Percentiles rank a stretch among this genome's conserved stretches.
Conservation (phyloP, 2,888 invertebrate species). For the Cantharis lateralis region DNA sequence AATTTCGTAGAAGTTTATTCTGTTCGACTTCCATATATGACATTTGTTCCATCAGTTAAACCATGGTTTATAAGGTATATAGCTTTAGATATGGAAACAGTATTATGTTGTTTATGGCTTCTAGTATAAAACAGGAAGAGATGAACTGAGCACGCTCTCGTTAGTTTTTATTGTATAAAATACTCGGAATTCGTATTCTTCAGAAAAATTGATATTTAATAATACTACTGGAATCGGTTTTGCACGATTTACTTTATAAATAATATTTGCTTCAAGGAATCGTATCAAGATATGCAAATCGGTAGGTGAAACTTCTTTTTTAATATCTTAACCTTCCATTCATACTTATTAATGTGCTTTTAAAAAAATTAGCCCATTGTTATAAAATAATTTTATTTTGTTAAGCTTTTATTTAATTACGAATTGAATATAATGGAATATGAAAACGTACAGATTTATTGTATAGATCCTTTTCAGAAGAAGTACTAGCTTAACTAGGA, state of each 20-base stretch:
- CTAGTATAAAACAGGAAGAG: conserved; percentile 35
- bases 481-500: conserved; percentile 31
- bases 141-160: conserved; percentile 47
- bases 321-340: background rate
- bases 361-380: background rate
- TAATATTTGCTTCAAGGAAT: background rate
- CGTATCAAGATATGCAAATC: background rate
- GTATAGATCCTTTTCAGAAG: background rate
- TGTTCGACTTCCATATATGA: conserved; percentile 32
- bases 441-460: background rate
- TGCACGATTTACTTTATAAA: conserved; percentile 26
- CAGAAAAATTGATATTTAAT: conserved; percentile 25
- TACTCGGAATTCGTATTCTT: conserved; percentile 40
- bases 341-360: background rate
- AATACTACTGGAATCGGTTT: conserved; percentile 22
- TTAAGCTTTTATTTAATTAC: background rate
- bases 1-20: conserved; percentile 28
- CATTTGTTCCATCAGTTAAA: conserved; percentile 33
- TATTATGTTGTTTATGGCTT: conserved; percentile 33
- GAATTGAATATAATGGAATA: background rate
- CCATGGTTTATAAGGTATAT: conserved; percentile 30
- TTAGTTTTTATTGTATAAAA: conserved; percentile 54
- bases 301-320: background rate
- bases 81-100: conserved; percentile 36
- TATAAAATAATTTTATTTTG: background rate